phyloP scores from a whole-genome alignment of 1,140 invertebrate species.

The Cotesia glomerata region DNA sequence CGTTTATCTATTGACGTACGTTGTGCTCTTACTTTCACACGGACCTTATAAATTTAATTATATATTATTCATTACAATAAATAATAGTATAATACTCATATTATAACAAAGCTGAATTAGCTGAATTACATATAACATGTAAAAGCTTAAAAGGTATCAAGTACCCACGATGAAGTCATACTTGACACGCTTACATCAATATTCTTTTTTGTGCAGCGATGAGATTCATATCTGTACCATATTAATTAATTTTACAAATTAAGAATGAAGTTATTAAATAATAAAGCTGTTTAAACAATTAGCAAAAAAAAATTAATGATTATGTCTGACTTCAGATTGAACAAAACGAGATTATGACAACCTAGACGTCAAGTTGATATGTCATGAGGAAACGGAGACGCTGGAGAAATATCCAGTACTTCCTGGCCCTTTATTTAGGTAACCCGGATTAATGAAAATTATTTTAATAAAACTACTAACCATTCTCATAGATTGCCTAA shows the following conservation, averaged over 20 bases:
- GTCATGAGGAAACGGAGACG: constrained; percentile 3
- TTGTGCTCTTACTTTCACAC: constrained; percentile 28
- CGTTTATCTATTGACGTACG: constrained; percentile 9
- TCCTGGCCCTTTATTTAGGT: neutral
- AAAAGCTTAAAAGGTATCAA: constrained; percentile 1
- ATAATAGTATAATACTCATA: neutral
- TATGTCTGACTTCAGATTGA: neutral
- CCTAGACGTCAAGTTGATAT: too few relatives aligned
- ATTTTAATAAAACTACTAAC: neutral
- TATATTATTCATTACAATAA: constrained; percentile 8
- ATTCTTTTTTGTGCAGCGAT: too few relatives aligned
- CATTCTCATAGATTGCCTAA: neutral
- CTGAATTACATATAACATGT: neutral
- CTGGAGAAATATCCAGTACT: neutral
- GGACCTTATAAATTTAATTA: neutral
- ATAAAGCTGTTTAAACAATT: too few relatives aligned
- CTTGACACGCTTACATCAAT: neutral
- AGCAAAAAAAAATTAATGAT: neutral
- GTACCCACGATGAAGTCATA: neutral
- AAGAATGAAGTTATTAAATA: too few relatives aligned
- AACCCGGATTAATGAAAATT: neutral
- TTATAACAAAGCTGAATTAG: neutral
- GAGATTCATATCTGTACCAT: neutral
- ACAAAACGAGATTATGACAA: neutral
- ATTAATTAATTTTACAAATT: neutral